Conservation (phyloP, 2,888 invertebrate species). For the Dolichomitus sp. region DNA sequence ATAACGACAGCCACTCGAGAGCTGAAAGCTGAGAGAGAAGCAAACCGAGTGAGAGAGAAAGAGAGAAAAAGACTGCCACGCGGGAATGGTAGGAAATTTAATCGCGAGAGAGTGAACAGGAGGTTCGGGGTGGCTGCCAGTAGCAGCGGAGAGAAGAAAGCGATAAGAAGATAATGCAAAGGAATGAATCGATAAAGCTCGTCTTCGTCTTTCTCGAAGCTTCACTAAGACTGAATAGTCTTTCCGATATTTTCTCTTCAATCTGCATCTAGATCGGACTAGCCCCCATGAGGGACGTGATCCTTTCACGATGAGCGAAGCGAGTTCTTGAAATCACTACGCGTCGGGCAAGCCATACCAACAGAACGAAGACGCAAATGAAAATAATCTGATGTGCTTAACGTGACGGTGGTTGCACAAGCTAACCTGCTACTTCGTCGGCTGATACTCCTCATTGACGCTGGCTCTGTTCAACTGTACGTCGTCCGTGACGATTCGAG, state of each 20-base stretch:
- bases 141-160: conserved; percentile 54
- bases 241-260: conserved; percentile 63
- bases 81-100: conserved; percentile 60
- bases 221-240: conserved; percentile 55
- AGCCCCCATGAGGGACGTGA: conserved; percentile 16
- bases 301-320: conserved; percentile 28
- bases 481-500: conserved; percentile 74
- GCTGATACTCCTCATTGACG: conserved; percentile 44
- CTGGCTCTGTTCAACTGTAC: conserved; percentile 68
- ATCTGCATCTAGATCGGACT: conserved; percentile 68
- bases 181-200: conserved; percentile 63
- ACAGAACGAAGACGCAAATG: conserved; percentile 67
- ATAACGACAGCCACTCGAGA: conserved; percentile 64
- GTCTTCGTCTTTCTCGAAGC: conserved; percentile 31
- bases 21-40: conserved; percentile 11
- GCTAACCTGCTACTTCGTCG: conserved; percentile 20
- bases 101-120: conserved; percentile 58
- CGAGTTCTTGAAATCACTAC: conserved; percentile 50
- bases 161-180: conserved; percentile 65
- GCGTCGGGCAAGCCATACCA: conserved; percentile 21
- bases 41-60: background rate
- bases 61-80: conserved; percentile 19
- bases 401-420: conserved; percentile 68
- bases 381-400: conserved; percentile 81
- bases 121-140: conserved; percentile 39